Evolutionary conservation across 2,888 invertebrate genomes (phyloP).

Genomic region (Antheraea assamensis): DNA sequence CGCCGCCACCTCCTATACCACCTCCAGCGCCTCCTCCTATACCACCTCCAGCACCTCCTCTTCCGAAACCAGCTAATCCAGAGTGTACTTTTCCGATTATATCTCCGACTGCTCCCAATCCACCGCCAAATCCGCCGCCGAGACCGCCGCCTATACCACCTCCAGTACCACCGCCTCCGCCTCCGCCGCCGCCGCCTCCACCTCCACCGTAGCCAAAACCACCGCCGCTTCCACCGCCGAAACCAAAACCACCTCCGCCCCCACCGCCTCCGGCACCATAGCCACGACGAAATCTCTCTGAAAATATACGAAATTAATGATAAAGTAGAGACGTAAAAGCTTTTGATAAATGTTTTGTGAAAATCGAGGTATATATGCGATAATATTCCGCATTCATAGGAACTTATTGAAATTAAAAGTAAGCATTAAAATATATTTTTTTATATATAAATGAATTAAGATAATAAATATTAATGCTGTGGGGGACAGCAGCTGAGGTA

Average conservation of each 20-base stretch:
- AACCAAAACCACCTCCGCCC: slow-evolving; percentile 42
- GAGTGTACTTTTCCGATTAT: not conserved
- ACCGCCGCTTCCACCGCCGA: slow-evolving; percentile 39
- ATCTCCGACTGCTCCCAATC: slow-evolving; percentile 29
- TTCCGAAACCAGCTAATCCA: slow-evolving; percentile 25
- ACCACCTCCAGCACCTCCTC: slow-evolving; percentile 22
- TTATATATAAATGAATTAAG: not conserved
- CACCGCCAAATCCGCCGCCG: slow-evolving; percentile 15
- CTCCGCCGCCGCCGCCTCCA: slow-evolving; percentile 32
- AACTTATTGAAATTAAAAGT: not conserved
- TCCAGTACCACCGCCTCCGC: slow-evolving; percentile 40
- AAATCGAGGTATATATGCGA: not conserved
- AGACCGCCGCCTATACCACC: slow-evolving; percentile 42
- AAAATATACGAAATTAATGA: slow-evolving; percentile 30
- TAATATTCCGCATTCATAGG: not conserved
- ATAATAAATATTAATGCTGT: too few relatives aligned
- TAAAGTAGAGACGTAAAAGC: not conserved
- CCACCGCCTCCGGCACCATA: slow-evolving; percentile 47
- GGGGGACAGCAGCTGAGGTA: too few relatives aligned
- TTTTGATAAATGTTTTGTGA: not conserved
- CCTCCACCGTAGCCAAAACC: slow-evolving; percentile 41
- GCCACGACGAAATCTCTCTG: slow-evolving; percentile 63
- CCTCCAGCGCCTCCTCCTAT: slow-evolving; percentile 19
- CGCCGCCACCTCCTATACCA: slow-evolving; percentile 31
- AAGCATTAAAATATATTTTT: too few relatives aligned